Conservation (phyloP, 2,113 vertebrate species). For the Pao palembangensis region DNA sequence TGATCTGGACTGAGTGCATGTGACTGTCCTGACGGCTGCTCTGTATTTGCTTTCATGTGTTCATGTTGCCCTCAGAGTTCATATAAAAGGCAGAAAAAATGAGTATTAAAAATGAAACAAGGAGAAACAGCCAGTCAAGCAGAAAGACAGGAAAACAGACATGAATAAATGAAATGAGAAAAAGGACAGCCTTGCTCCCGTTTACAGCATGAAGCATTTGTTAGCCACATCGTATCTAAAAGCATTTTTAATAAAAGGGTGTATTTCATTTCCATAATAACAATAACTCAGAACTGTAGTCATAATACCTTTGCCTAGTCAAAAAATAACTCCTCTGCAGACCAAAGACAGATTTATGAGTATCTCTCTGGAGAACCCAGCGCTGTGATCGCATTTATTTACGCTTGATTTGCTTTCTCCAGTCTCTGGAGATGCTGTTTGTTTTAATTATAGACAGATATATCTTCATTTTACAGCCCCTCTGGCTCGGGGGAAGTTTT, state of each 20-base stretch:
- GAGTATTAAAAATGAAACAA: background rate
- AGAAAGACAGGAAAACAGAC: background rate
- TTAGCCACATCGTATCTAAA: background rate
- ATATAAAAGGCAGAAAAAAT: too few species aligned
- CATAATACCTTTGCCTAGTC: background rate
- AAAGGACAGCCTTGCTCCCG: too few species aligned
- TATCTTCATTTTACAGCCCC: slow-evolving; percentile 17
- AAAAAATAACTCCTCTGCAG: slow-evolving; percentile 6
- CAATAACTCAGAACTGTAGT: slow-evolving; percentile 15
- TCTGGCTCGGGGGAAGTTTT: background rate
- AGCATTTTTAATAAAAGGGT: slow-evolving; percentile 14
- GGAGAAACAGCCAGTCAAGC: background rate
- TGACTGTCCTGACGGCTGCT: background rate
- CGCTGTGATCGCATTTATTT: slow-evolving; percentile 37
- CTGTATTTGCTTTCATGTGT: background rate
- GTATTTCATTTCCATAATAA: slow-evolving; percentile 3
- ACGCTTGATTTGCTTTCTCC: background rate
- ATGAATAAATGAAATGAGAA: background rate
- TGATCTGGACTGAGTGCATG: background rate
- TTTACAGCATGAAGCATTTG: too few species aligned
- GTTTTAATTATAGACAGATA: slow-evolving; percentile 37
- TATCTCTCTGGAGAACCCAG: slow-evolving; percentile 34
- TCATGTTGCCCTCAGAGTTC: too few species aligned
- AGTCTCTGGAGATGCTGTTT: slow-evolving; percentile 40
- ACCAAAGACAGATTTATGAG: slow-evolving; percentile 44